phyloP scores from a whole-genome alignment of 2,797 vertebrate species.

The Gymnoscopelus braueri region DNA sequence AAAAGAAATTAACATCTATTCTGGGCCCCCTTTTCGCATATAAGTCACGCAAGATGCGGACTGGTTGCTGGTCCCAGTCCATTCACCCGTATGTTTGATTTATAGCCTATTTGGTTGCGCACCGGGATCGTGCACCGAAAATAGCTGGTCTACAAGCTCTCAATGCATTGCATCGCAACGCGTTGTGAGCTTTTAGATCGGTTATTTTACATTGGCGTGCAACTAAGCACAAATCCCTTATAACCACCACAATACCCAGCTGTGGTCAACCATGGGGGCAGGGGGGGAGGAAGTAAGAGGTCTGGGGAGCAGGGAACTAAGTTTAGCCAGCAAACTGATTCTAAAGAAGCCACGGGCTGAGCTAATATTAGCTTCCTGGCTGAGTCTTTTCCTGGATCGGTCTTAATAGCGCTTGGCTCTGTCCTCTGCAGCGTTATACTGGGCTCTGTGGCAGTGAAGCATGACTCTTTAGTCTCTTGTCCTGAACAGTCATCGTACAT shows the following conservation, averaged over 20 bases:
- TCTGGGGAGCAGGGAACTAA: slow-evolving; percentile 67
- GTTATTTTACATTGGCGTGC: too few species aligned
- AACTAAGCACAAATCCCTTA: slow-evolving; percentile 24
- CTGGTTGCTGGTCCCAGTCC: slow-evolving; percentile 7
- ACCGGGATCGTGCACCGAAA: too few species aligned
- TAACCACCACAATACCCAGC: slow-evolving; percentile 48
- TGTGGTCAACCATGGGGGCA: slow-evolving; percentile 7
- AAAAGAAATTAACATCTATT: slow-evolving; percentile 37
- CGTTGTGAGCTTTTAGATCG: too few species aligned
- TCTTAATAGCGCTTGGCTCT: slow-evolving; percentile 60
- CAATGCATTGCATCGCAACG: too few species aligned
- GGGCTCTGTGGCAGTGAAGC: slow-evolving; percentile 26
- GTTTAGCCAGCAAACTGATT: slow-evolving; percentile 76
- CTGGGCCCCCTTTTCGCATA: slow-evolving; percentile 41
- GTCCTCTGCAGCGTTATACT: slow-evolving; percentile 61
- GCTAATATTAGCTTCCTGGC: slow-evolving; percentile 82
- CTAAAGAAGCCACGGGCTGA: slow-evolving; percentile 75
- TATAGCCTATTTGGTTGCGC: too few species aligned
- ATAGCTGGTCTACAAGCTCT: too few species aligned
- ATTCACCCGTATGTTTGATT: neutral
- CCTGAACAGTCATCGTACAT: slow-evolving; percentile 33
- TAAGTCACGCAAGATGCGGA: slow-evolving; percentile 32
- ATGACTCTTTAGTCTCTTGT: slow-evolving; percentile 19
- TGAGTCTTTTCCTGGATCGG: slow-evolving; percentile 47
- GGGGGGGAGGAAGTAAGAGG: slow-evolving; percentile 34